Evolutionary conservation across 2,113 vertebrate genomes (phyloP), one percentile per base, ranked within the genome.

Genomic region (Nymphicus hollandicus): DNA sequence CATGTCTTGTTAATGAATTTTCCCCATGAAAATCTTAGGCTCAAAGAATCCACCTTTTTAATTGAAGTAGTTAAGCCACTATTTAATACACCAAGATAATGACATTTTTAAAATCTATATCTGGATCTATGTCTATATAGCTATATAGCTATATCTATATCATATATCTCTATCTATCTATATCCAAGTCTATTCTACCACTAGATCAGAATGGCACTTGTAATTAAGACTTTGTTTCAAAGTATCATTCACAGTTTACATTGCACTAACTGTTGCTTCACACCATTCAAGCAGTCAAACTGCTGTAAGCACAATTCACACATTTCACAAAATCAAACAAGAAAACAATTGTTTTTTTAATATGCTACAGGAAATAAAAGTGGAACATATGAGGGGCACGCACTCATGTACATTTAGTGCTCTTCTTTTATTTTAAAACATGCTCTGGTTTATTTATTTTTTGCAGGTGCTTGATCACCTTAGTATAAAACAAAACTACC

Each of bases 181-280:
- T 66, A 76, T 61, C 31, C 25, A 2, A 44, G 63, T 60, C 27
- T 87, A 35, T 53, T n/a, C 89, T 88, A 58, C 47, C 41, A 94
- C 70, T 84, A 89, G 39, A 71, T 68, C 55, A 86, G 79, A 71
- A 84, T 70, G 64, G 91, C 73, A 82, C 16, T 60, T 73, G 37
- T 56, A 95, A 95, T 94, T 88, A 92, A 94, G 96, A 72, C 14
- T 68, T 94, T 77, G 89, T 93, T 97, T 97, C 89, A 72, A 86
- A 94, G 92, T 85, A 85, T 9, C 61, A 31, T 88, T 96, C 77
- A 64, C 92, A 93, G 94, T 84, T 96, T 95, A 86, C 65, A 73
- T 7, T 31, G 83, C 37, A 35, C 66, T 70, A 58, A 82, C 89
- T 91, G 88, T 16, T 71, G 80, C n/a, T 82, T 95, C 93, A 80